Evolutionary conservation across 2,797 vertebrate genomes (phyloP).

Genomic region (Sebastes variabilis): DNA sequence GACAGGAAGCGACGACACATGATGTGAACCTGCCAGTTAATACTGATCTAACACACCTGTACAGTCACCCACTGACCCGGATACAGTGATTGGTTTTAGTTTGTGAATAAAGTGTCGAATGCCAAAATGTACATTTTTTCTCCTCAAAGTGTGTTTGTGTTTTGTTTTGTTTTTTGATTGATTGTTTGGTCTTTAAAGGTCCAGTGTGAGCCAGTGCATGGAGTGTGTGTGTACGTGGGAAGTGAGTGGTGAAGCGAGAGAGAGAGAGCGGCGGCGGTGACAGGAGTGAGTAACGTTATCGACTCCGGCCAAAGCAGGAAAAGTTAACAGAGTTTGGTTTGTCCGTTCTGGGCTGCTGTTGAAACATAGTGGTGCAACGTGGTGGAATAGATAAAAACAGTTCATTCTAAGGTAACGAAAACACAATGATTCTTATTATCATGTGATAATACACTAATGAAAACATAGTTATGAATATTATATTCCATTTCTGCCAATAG

Average conservation of each 20-base stretch:
- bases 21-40: constrained; percentile 57
- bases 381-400: neutral
- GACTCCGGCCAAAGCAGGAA: no score
- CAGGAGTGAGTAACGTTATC: no score
- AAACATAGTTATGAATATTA: no score
- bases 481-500: no score
- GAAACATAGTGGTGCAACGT: neutral
- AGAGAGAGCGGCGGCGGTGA: no score
- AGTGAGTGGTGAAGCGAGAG: no score
- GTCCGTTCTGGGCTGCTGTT: neutral
- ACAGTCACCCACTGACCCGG: constrained; percentile 72
- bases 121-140: constrained; percentile 46
- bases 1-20: neutral
- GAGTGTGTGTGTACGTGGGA: no score
- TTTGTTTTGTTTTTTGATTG: neutral
- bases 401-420: neutral
- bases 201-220: no score
- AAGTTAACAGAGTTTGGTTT: neutral
- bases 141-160: neutral
- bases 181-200: neutral
- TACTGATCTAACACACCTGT: constrained; percentile 77
- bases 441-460: no score
- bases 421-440: neutral
- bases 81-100: constrained; percentile 72
- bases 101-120: constrained; percentile 88